phyloP scores from a whole-genome alignment of 2,113 vertebrate genomes.

The Pithys albifrons region DNA sequence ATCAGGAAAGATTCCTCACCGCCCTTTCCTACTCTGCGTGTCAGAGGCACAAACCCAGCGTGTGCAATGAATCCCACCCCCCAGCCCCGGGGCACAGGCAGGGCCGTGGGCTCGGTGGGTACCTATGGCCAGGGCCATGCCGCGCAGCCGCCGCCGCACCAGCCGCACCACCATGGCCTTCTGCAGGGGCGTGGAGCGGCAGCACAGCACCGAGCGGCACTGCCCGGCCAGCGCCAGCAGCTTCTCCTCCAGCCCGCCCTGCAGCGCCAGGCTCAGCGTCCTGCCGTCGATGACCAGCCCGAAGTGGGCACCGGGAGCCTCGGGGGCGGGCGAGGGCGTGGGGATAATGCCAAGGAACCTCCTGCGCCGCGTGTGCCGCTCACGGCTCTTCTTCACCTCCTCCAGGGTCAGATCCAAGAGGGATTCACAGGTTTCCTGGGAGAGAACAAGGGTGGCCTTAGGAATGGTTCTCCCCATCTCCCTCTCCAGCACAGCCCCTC shows the following conservation, averaged over 20 bases:
- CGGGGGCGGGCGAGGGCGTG: background rate
- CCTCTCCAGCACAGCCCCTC: background rate
- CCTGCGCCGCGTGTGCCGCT: background rate
- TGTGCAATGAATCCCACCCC: too few relatives aligned
- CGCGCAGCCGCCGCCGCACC: conserved; percentile 78
- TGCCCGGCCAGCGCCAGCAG: conserved; percentile 79
- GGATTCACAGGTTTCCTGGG: conserved; percentile 84
- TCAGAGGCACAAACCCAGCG: too few relatives aligned
- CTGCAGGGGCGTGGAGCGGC: conserved; percentile 87
- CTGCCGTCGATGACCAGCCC: conserved; percentile 87
- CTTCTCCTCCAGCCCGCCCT: conserved; percentile 80
- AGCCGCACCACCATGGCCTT: conserved; percentile 89
- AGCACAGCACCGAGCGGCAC: conserved; percentile 89
- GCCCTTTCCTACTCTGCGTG: background rate
- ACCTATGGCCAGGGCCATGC: conserved; percentile 91
- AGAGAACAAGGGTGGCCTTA: background rate
- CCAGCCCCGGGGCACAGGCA: too few relatives aligned
- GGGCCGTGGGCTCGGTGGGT: background rate
- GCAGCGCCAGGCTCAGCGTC: conserved; percentile 79
- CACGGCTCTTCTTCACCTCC: conserved; percentile 78
- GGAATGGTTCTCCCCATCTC: background rate
- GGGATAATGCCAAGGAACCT: conserved; percentile 39
- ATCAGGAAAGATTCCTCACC: background rate
- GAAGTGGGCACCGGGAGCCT: conserved; percentile 32
- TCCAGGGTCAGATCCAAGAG: conserved; percentile 84